phyloP scores from a whole-genome alignment of 1,140 invertebrate genomes.

The Ceratosolen solmsi region DNA sequence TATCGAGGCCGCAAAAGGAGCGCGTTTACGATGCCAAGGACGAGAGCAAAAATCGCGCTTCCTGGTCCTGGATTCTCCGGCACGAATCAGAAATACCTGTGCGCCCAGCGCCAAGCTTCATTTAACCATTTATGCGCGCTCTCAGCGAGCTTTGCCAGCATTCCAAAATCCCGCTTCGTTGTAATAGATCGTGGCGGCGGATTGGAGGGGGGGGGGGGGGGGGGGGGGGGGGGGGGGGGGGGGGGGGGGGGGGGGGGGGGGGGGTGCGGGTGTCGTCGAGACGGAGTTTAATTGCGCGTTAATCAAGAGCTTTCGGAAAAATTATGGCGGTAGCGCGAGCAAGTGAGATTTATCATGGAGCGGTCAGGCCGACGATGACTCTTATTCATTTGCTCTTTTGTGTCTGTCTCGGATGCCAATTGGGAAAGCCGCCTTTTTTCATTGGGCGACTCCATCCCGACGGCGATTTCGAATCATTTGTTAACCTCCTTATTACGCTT shows the following conservation, averaged over 20 bases:
- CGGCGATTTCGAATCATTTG: not conserved
- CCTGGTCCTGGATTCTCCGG: too few species aligned
- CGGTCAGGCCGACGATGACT: not conserved
- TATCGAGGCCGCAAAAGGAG: not conserved
- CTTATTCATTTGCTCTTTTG: slow-evolving; percentile 7
- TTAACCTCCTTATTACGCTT: not conserved
- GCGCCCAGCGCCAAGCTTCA: not conserved
- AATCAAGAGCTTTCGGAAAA: slow-evolving; percentile 50
- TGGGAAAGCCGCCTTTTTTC: slow-evolving; percentile 21
- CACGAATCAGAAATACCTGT: not conserved
- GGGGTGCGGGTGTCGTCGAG: too few species aligned
- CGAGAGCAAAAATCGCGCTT: too few species aligned
- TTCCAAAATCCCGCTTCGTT: not conserved
- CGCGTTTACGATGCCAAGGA: not conserved
- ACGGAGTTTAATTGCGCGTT: slow-evolving; percentile 41
- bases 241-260: not conserved
- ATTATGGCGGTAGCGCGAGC: not conserved
- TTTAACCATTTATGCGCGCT: not conserved
- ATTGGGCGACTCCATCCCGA: not conserved
- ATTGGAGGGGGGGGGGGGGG: not conserved
- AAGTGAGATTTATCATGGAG: slow-evolving; percentile 30
- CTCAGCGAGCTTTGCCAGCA: not conserved
- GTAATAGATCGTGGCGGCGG: not conserved
- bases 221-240: too few species aligned
- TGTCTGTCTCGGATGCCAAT: not conserved